Evolutionary conservation across 2,797 vertebrate species (phyloP).

Genomic region (Ctenopoma kingsleyae): DNA sequence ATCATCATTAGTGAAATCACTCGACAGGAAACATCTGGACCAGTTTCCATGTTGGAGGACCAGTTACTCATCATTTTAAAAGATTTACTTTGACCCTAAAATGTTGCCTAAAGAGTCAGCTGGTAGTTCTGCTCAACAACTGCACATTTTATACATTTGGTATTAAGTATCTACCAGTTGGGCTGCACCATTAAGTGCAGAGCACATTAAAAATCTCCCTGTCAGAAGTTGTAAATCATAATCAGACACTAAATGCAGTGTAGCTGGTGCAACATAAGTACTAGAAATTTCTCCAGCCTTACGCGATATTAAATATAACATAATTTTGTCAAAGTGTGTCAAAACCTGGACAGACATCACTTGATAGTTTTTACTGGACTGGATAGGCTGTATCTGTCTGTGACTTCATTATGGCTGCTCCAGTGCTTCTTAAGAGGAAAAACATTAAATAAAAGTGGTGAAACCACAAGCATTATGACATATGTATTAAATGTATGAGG

Average conservation of each 20-base stretch:
- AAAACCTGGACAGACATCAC: background rate
- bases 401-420: background rate
- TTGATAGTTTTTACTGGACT: conserved; percentile 1
- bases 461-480: conserved; percentile 2
- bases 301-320: background rate
- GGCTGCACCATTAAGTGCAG: background rate
- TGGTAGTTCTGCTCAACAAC: background rate
- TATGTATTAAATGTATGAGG: conserved; percentile 7
- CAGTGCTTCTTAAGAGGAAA: conserved; percentile 3
- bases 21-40: background rate
- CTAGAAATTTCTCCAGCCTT: background rate
- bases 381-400: background rate
- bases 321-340: background rate
- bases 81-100: background rate
- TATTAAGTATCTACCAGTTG: background rate
- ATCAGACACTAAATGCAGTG: background rate
- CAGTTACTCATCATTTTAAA: background rate
- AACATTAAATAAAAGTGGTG: conserved; percentile 13
- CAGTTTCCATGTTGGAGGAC: background rate
- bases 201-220: background rate
- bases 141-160: background rate
- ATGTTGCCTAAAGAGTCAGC: background rate
- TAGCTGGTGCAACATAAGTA: background rate
- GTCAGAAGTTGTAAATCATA: background rate
- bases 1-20: background rate